A percentile compares a stretch with the other conserved stretches of the same genome.
Conservation (phyloP, 2,113 vertebrate species). For the Antechinus flavipes region DNA sequence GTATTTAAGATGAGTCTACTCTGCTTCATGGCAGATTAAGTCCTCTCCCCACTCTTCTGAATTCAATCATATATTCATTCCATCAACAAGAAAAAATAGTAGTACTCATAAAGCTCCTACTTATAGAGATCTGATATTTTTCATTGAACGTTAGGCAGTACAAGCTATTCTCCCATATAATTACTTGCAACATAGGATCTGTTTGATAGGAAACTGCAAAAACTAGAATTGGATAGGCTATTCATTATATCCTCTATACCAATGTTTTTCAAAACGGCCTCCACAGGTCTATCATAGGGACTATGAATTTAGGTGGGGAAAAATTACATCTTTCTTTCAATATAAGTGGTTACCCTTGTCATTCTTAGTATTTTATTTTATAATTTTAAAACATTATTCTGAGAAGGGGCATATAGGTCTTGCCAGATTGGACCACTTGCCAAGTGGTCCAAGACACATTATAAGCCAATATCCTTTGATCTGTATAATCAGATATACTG, state of each 20-base stretch:
- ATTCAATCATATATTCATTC: neutral
- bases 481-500: neutral
- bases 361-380: neutral
- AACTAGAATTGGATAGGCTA: neutral
- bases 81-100: neutral
- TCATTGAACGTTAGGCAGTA: conserved; percentile 5
- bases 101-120: conserved; percentile 8
- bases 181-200: conserved; percentile 40
- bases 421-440: neutral
- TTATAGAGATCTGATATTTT: conserved; percentile 32
- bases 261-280: neutral
- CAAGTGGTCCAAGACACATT: neutral
- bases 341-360: neutral
- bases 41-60: neutral
- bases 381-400: neutral
- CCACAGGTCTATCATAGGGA: neutral
- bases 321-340: neutral
- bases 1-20: neutral
- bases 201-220: neutral
- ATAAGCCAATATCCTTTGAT: neutral
- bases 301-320: neutral
- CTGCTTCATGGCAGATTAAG: neutral
- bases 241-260: neutral
- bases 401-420: neutral
- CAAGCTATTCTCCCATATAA: neutral